A percentile compares a stretch with the other conserved stretches of the same genome.
phyloP scores from a whole-genome alignment of 2,113 vertebrate species.

The Mola mola region DNA sequence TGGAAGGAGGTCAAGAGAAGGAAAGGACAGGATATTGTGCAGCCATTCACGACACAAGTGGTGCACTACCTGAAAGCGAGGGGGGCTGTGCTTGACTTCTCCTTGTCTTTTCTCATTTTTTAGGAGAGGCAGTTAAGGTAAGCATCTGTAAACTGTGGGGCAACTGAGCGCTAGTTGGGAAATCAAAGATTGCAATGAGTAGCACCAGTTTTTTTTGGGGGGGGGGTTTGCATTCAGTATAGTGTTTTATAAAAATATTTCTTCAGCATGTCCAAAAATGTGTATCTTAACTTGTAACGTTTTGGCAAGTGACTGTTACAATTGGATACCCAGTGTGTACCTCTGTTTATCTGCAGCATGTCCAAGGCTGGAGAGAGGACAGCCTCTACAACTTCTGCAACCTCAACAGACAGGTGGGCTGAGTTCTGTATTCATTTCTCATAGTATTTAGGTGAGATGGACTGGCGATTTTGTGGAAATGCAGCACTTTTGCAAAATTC shows the following conservation, averaged over 20 bases:
- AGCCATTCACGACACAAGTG: constrained; percentile 11
- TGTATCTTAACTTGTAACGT: not conserved
- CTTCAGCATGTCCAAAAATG: not conserved
- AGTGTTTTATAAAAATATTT: not conserved
- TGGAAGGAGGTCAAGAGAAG: constrained; percentile 35
- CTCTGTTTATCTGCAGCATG: constrained; percentile 58
- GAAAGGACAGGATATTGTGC: not conserved
- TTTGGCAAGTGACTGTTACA: not conserved
- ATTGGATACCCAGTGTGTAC: not conserved
- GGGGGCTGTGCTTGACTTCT: not conserved
- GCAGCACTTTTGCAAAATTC: not conserved
- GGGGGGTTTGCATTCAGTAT: not conserved
- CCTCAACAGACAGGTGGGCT: constrained; percentile 46
- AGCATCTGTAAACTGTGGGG: not conserved
- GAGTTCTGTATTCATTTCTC: not conserved
- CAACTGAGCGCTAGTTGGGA: too few species aligned
- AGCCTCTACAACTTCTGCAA: constrained; percentile 52
- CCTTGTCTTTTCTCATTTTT: not conserved
- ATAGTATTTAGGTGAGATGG: not conserved
- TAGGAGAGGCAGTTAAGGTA: constrained; percentile 33
- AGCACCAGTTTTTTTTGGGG: too few species aligned
- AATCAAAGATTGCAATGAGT: too few species aligned
- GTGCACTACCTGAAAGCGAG: not conserved
- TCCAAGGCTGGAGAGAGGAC: constrained; percentile 51
- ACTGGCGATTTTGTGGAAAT: not conserved